phyloP scores from a whole-genome alignment of 2,797 vertebrate genomes.

The Xyrichtys novacula region DNA sequence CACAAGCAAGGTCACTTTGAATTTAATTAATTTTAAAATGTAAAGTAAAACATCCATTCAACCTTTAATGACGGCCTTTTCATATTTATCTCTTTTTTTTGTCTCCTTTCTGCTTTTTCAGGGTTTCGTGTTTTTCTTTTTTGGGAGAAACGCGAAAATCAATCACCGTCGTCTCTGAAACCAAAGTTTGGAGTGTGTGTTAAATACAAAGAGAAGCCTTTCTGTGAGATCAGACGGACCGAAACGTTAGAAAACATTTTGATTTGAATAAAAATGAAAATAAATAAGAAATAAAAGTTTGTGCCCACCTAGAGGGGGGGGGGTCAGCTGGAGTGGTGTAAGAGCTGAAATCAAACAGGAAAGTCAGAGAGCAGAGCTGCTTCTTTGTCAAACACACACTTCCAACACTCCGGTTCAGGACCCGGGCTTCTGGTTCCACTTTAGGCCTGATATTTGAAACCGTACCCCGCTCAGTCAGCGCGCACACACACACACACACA shows the following conservation, averaged over 20 bases:
- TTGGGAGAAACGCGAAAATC: slow-evolving; percentile 13
- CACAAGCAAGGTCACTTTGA: slow-evolving; percentile 31
- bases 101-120: background rate
- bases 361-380: slow-evolving; percentile 11
- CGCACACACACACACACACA: slow-evolving; percentile 24
- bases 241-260: background rate
- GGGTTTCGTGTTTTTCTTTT: slow-evolving; percentile 12
- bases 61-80: slow-evolving; percentile 13
- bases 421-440: slow-evolving; percentile 77
- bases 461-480: slow-evolving; percentile 41
- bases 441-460: slow-evolving; percentile 76
- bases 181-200: background rate
- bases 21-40: slow-evolving; percentile 31
- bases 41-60: slow-evolving; percentile 45
- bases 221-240: background rate
- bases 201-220: background rate
- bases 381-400: slow-evolving; percentile 63
- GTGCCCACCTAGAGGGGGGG: too few species aligned
- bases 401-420: slow-evolving; percentile 64
- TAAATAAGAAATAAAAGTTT: background rate
- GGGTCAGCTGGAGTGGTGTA: too few species aligned
- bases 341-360: background rate
- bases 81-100: slow-evolving; percentile 22
- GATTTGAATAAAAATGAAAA: background rate
- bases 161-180: slow-evolving; percentile 3